Percentiles rank a stretch among this genome's conserved stretches.
Evolutionary conservation across 2,888 invertebrate species (phyloP).

Genomic region (Dasysyrphus tricinctus): DNA sequence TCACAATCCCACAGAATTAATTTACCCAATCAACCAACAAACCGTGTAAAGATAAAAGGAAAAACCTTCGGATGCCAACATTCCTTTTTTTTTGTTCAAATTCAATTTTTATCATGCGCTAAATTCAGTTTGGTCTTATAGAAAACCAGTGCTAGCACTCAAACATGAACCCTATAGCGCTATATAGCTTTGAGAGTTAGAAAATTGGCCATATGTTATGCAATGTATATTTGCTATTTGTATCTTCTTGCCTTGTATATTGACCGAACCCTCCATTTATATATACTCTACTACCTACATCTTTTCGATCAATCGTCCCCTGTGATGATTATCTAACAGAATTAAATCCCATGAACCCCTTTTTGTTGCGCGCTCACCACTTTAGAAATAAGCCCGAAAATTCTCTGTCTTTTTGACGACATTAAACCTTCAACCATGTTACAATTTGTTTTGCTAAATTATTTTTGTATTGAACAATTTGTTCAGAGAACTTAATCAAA

Average conservation of each 20-base stretch:
- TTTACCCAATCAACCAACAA: conserved; percentile 68
- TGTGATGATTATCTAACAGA: conserved; percentile 60
- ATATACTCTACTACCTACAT: neutral
- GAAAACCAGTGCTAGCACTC: neutral
- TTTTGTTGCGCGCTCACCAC: conserved; percentile 25
- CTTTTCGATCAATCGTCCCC: conserved; percentile 23
- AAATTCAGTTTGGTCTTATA: conserved; percentile 16
- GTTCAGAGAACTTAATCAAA: conserved; percentile 65
- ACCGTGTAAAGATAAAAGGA: conserved; percentile 50
- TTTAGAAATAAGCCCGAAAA: conserved; percentile 20
- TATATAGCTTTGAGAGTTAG: conserved; percentile 23
- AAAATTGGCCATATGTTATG: conserved; percentile 75
- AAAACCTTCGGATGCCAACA: conserved; percentile 13
- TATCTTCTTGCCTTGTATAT: conserved; percentile 64
- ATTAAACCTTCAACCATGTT: conserved; percentile 29
- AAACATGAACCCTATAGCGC: conserved; percentile 28
- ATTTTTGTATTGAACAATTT: conserved; percentile 67
- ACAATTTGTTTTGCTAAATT: conserved; percentile 69
- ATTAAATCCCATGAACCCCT: conserved; percentile 61
- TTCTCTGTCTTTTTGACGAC: conserved; percentile 21
- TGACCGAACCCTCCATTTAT: conserved; percentile 48
- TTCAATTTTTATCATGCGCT: conserved; percentile 35
- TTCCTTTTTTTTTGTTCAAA: conserved; percentile 25
- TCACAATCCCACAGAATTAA: conserved; percentile 63
- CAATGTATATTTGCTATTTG: conserved; percentile 68